Percentiles rank a stretch among this genome's conserved stretches.
These are phyloP conservation scores for Okamejei kenojei DNA, from an alignment of 2,797 vertebrate species.

Conservation along the genomic window DNA sequence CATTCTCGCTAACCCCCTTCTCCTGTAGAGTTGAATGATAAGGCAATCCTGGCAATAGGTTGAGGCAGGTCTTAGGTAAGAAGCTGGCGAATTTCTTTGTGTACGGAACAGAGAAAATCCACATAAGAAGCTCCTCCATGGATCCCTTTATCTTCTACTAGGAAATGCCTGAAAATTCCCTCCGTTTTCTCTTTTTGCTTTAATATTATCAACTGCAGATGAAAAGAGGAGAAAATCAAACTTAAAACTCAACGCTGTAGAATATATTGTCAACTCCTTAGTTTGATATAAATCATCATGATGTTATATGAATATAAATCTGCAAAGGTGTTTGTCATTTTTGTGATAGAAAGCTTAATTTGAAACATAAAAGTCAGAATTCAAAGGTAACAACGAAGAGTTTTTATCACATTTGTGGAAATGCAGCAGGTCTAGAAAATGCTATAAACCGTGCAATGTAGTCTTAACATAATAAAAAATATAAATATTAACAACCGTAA, in stretches of 20 bases:
- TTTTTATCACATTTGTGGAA: background rate
- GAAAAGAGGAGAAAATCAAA: background rate
- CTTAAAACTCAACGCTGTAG: background rate
- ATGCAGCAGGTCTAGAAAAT: background rate
- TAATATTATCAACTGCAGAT: slow-evolving; percentile 71
- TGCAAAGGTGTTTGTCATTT: background rate
- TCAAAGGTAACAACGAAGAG: background rate
- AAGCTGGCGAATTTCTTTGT: slow-evolving; percentile 87
- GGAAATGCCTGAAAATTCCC: slow-evolving; percentile 77
- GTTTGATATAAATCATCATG: background rate
- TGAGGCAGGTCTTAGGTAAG: slow-evolving; percentile 65
- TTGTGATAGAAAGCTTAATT: background rate
- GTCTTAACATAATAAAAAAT: no score
- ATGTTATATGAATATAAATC: background rate
- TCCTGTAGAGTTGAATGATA: background rate
- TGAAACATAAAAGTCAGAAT: background rate
- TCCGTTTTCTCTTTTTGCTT: slow-evolving; percentile 83
- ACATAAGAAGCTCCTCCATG: slow-evolving; percentile 81
- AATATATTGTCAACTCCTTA: background rate
- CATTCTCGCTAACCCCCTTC: background rate
- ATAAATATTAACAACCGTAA: no score
- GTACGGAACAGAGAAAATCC: slow-evolving; percentile 88
- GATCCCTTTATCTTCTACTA: slow-evolving; percentile 87
- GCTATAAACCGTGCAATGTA: background rate
- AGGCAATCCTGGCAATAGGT: background rate